Percentiles rank a stretch among this genome's conserved stretches.
phyloP scores from a whole-genome alignment of 2,888 invertebrate species.

The Brassicogethes aeneus region DNA sequence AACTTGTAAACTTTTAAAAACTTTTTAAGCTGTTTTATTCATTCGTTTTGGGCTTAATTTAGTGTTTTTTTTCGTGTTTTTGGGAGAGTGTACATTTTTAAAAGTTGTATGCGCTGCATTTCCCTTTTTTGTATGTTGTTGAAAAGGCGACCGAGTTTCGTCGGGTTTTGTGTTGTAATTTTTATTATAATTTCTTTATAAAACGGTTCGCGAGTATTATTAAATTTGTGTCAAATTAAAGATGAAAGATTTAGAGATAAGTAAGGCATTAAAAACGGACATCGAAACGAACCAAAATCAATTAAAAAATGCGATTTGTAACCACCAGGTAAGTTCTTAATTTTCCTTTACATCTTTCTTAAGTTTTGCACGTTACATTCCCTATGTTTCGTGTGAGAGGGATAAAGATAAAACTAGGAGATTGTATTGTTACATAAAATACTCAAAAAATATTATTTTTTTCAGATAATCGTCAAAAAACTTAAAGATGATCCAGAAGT shows the following conservation, averaged over 20 bases:
- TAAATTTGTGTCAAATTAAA: too few relatives aligned
- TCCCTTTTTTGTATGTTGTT: too few relatives aligned
- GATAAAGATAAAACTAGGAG: neutral
- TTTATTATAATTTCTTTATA: too few relatives aligned
- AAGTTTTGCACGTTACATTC: neutral
- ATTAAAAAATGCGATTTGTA: slow-evolving; percentile 37
- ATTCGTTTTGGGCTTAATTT: neutral
- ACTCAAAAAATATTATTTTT: slow-evolving; percentile 18
- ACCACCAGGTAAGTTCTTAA: slow-evolving; percentile 39
- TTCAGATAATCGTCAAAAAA: slow-evolving; percentile 31
- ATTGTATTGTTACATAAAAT: slow-evolving; percentile 13
- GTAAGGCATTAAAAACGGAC: slow-evolving; percentile 34
- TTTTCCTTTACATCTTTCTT: slow-evolving; percentile 18
- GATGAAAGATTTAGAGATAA: slow-evolving; percentile 36
- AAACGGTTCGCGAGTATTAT: neutral
- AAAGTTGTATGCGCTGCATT: neutral
- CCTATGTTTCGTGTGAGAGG: neutral
- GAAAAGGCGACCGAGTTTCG: too few relatives aligned
- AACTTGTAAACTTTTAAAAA: neutral
- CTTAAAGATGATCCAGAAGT: slow-evolving; percentile 32
- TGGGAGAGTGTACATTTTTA: neutral
- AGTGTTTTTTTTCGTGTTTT: neutral
- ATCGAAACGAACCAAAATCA: slow-evolving; percentile 36
- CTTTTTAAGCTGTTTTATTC: neutral
- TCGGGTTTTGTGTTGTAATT: too few relatives aligned